Evolutionary conservation across 2,888 invertebrate genomes (phyloP).

Genomic region (Napeogenes inachia): DNA sequence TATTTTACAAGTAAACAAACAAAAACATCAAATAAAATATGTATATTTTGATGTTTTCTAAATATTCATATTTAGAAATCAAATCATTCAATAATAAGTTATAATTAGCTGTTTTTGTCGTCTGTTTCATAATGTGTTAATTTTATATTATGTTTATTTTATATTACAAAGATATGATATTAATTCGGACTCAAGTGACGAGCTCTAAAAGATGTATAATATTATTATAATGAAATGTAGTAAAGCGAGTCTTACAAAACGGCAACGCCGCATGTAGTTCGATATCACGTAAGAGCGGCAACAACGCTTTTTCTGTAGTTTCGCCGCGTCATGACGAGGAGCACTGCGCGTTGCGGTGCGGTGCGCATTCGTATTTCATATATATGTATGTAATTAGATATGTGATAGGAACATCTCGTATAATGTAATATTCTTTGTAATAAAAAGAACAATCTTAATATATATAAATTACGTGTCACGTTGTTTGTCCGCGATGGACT

Average conservation of each 20-base stretch:
- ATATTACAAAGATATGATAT: constrained; percentile 24
- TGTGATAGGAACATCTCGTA: no score
- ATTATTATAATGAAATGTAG: constrained; percentile 37
- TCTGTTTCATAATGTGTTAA: constrained; percentile 18
- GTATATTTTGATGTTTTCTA: no score
- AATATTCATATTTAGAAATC: no score
- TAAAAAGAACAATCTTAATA: no score
- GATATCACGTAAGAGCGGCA: constrained; percentile 47
- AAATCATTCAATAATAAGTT: no score
- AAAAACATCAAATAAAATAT: no score
- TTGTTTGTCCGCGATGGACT: no score
- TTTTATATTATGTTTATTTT: constrained; percentile 21
- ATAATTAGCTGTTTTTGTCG: no score
- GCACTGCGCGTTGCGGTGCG: constrained; percentile 28
- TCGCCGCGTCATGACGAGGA: constrained; percentile 49
- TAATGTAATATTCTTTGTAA: no score
- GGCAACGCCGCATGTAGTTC: constrained; percentile 55
- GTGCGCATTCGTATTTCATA: constrained; percentile 8
- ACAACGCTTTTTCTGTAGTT: constrained; percentile 51
- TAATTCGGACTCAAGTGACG: constrained; percentile 24
- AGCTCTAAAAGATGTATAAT: constrained; percentile 25
- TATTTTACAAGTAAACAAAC: no score
- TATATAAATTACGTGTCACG: no score
- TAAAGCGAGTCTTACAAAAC: constrained; percentile 45
- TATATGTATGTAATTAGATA: no score